phyloP scores from a whole-genome alignment of 2,888 invertebrate genomes.

The Calameuta idolon region DNA sequence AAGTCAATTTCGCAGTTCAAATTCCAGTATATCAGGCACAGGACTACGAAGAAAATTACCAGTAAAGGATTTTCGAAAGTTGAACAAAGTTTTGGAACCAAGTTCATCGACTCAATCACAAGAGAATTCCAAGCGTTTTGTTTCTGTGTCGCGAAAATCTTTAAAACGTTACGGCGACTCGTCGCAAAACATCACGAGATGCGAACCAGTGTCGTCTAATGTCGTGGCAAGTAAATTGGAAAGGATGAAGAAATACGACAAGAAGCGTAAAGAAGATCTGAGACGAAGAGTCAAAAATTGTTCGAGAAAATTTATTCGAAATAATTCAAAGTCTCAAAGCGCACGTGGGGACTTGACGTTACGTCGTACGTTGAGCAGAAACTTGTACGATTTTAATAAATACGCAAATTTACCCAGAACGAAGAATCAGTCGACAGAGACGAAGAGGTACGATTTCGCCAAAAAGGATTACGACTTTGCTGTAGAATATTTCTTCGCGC shows the following conservation, averaged over 20 bases:
- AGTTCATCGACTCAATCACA: slow-evolving; percentile 27
- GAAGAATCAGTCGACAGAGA: background rate
- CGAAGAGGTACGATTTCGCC: background rate
- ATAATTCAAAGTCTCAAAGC: background rate
- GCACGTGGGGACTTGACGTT: background rate
- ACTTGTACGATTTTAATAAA: background rate
- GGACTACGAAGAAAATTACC: background rate
- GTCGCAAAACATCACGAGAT: background rate
- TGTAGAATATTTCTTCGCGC: slow-evolving; percentile 27
- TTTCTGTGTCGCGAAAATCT: slow-evolving; percentile 33
- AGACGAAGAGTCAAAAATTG: background rate
- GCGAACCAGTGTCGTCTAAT: slow-evolving; percentile 3
- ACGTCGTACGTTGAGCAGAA: background rate
- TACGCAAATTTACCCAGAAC: background rate
- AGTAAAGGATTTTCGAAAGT: background rate
- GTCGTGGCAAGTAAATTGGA: slow-evolving; percentile 30
- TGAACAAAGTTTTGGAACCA: background rate
- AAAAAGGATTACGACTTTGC: slow-evolving; percentile 24
- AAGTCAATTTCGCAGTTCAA: background rate
- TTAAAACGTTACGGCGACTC: slow-evolving; percentile 13
- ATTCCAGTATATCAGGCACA: background rate
- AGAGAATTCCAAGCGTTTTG: slow-evolving; percentile 39
- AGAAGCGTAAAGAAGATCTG: slow-evolving; percentile 23
- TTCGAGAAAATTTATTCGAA: slow-evolving; percentile 9
- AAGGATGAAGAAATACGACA: slow-evolving; percentile 38